A percentile compares a stretch with the other conserved stretches of the same genome.
Conservation (phyloP, 2,113 vertebrate genomes). For the Alces alces region DNA sequence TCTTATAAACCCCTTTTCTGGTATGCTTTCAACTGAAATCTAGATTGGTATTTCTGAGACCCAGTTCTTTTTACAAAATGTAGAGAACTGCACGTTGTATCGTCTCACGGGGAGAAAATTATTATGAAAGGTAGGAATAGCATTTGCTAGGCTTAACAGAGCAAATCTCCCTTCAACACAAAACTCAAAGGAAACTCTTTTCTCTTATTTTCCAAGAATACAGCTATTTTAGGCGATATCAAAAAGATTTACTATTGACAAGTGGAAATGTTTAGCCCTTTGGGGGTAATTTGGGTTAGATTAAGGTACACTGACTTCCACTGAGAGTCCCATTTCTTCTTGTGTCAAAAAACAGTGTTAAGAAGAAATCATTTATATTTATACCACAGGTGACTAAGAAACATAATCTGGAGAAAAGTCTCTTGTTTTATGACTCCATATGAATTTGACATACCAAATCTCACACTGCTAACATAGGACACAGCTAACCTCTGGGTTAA, state of each 20-base stretch:
- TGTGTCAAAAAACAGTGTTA: background rate
- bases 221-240: background rate
- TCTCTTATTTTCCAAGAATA: background rate
- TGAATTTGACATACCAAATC: background rate
- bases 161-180: background rate
- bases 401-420: background rate
- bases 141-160: background rate
- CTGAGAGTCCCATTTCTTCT: background rate
- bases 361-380: slow-evolving; percentile 23
- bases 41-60: background rate
- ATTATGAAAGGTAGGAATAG: background rate
- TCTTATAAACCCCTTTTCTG: background rate
- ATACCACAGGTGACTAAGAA: slow-evolving; percentile 3
- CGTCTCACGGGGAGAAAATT: background rate
- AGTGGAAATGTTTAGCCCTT: background rate
- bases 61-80: background rate
- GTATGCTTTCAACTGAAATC: background rate
- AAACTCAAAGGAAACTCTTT: background rate
- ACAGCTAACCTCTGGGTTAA: background rate
- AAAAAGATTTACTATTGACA: background rate
- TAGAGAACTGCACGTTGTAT: background rate
- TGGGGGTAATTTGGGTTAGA: slow-evolving; percentile 45
- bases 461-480: background rate
- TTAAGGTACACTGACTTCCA: slow-evolving; percentile 11
- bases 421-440: background rate